Evolutionary conservation across 2,888 invertebrate species (phyloP).

Genomic region (Galerucella calmariensis): DNA sequence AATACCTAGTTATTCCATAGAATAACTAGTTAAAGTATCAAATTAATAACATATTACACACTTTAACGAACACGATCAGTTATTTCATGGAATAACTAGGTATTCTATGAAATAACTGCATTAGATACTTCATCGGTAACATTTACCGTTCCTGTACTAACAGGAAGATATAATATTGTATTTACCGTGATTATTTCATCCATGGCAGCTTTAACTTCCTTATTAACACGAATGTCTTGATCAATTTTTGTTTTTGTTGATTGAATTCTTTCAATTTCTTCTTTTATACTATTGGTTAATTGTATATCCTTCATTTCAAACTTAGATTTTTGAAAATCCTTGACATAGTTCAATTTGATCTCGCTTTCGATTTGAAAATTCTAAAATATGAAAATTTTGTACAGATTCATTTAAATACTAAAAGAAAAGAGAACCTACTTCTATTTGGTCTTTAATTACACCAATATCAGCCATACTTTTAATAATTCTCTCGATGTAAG

Average conservation of each 20-base stretch:
- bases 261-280: conserved; percentile 53
- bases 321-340: conserved; percentile 61
- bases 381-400: conserved; percentile 46
- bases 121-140: too few relatives aligned
- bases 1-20: too few relatives aligned
- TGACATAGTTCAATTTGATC: conserved; percentile 55
- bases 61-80: too few relatives aligned
- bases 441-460: conserved; percentile 56
- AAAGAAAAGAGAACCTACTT: conserved; percentile 45
- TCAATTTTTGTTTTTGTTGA: conserved; percentile 57
- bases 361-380: conserved; percentile 54
- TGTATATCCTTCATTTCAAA: conserved; percentile 59
- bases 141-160: too few relatives aligned
- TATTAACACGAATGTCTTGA: conserved; percentile 60
- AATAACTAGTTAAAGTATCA: too few relatives aligned
- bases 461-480: conserved; percentile 49
- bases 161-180: too few relatives aligned
- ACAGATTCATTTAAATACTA: not conserved
- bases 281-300: conserved; percentile 54
- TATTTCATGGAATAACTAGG: too few relatives aligned
- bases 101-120: too few relatives aligned
- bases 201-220: conserved; percentile 59
- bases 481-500: conserved; percentile 44
- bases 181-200: conserved; percentile 48
- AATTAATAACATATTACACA: too few relatives aligned